These are phyloP conservation scores for Psittacus erithacus DNA, from an alignment of 2,113 vertebrate genomes.

Conservation along the genomic window DNA sequence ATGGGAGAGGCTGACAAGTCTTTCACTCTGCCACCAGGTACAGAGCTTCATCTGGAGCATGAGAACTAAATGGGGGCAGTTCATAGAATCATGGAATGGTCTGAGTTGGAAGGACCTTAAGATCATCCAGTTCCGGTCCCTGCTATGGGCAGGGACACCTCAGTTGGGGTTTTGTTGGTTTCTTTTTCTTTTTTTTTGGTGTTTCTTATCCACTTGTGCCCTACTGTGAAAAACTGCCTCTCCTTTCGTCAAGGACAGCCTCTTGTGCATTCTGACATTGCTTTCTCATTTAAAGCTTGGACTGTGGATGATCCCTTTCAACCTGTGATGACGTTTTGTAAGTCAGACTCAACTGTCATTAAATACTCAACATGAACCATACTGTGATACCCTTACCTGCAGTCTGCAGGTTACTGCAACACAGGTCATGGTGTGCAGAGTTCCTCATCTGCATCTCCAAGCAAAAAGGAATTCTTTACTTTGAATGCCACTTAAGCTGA, in stretches of 20 bases:
- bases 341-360: background rate
- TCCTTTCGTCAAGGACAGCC: background rate
- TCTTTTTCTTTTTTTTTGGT: background rate
- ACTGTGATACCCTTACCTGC: background rate
- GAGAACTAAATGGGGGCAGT: background rate
- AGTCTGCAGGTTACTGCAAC: background rate
- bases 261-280: background rate
- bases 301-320: background rate
- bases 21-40: fast-evolving
- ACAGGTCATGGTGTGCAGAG: background rate
- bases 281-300: background rate
- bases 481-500: background rate
- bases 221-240: background rate
- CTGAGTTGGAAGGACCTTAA: background rate
- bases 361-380: background rate
- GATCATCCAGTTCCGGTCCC: background rate
- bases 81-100: background rate
- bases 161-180: background rate
- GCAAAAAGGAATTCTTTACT: background rate
- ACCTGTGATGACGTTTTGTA: background rate
- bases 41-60: background rate
- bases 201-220: background rate
- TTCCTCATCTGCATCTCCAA: background rate
- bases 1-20: background rate
- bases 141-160: background rate